Evolutionary conservation across 2,888 invertebrate genomes (phyloP).

Genomic region (Drosophila acutilabella): DNA sequence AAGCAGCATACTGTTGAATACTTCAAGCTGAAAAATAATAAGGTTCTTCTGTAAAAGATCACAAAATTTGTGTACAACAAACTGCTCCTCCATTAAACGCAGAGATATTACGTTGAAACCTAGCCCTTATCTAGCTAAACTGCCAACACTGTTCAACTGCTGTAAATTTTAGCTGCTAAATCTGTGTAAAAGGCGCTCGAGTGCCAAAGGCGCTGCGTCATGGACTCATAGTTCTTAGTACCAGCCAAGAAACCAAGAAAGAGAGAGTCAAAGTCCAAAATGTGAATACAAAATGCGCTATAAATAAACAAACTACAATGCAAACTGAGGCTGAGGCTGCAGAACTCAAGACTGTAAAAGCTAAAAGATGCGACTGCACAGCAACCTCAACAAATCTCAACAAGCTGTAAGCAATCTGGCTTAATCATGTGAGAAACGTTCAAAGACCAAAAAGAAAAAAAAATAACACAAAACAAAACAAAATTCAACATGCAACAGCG

Average conservation of each 20-base stretch:
- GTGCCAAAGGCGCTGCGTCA: constrained; percentile 68
- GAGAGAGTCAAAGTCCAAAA: constrained; percentile 67
- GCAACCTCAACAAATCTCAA: constrained; percentile 22
- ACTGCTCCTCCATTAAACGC: too few relatives aligned
- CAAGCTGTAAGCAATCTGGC: constrained; percentile 76
- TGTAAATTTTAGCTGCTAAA: constrained; percentile 59
- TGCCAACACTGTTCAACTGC: constrained; percentile 15
- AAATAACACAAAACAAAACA: constrained; percentile 44
- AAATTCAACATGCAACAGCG: constrained; percentile 48
- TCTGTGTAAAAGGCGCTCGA: not conserved
- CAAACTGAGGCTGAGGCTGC: not conserved
- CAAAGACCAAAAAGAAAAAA: constrained; percentile 33
- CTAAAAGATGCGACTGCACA: constrained; percentile 33
- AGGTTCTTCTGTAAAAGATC: too few relatives aligned
- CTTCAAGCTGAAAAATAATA: too few relatives aligned
- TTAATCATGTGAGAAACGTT: constrained; percentile 80
- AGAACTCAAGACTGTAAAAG: constrained; percentile 14
- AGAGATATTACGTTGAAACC: not conserved
- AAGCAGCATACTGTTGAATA: too few relatives aligned
- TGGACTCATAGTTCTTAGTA: constrained; percentile 48
- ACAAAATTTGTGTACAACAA: too few relatives aligned
- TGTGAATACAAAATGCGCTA: constrained; percentile 48
- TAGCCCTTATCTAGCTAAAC: not conserved
- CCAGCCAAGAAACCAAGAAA: constrained; percentile 7
- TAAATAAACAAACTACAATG: constrained; percentile 70